Conservation (phyloP, 2,113 vertebrate genomes). For the Antechinus stuartii region DNA sequence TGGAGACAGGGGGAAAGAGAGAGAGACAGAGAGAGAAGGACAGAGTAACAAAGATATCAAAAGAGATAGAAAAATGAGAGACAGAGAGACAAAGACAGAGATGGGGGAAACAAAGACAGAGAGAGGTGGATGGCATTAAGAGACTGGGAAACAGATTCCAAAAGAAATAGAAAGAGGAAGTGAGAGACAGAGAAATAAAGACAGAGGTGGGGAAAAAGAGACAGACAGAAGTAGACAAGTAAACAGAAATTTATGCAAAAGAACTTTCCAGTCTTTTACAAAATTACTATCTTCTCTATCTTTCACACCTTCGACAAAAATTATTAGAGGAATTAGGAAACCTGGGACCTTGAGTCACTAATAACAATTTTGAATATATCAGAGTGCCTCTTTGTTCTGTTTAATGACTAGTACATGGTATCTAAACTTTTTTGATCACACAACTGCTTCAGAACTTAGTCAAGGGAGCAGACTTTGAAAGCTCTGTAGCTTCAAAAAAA, state of each 20-base stretch:
- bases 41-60: too few relatives aligned
- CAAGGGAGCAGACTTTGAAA: too few relatives aligned
- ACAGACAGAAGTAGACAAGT: background rate
- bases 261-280: too few relatives aligned
- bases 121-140: too few relatives aligned
- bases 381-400: background rate
- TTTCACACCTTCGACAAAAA: background rate
- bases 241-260: too few relatives aligned
- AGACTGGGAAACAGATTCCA: background rate
- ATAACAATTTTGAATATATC: constrained; percentile 8
- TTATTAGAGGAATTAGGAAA: constrained; percentile 11
- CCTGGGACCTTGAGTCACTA: background rate
- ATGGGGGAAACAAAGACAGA: too few relatives aligned
- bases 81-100: background rate
- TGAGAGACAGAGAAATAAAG: background rate
- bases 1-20: too few relatives aligned
- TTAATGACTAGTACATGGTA: background rate
- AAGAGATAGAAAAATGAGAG: too few relatives aligned
- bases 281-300: background rate
- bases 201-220: background rate
- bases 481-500: too few relatives aligned
- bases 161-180: background rate
- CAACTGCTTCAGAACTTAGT: too few relatives aligned
- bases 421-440: too few relatives aligned
- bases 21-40: too few relatives aligned